These are phyloP conservation scores for Hemicentrotus pulcherrimus DNA, from an alignment of 35 echinoderm and acorn worm genomes.

Conservation along the genomic window DNA sequence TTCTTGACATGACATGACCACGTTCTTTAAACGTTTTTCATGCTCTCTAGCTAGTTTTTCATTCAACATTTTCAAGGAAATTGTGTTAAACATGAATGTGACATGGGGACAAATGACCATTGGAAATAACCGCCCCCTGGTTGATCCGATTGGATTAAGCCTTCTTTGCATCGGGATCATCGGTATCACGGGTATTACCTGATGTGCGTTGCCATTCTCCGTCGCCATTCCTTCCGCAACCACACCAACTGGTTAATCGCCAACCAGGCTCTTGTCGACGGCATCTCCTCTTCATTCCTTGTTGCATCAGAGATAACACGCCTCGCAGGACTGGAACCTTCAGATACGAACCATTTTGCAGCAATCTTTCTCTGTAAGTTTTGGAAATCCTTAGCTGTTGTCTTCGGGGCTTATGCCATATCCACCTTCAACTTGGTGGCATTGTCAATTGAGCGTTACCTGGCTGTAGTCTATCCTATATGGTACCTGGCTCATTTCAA, in stretches of 20 bases:
- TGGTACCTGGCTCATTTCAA: slow-evolving; percentile 60
- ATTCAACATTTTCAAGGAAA: background rate
- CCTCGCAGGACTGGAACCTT: background rate
- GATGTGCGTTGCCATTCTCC: background rate
- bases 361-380: slow-evolving; percentile 52
- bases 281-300: slow-evolving; percentile 58
- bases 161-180: background rate
- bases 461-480: slow-evolving; percentile 69
- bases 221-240: slow-evolving; percentile 15
- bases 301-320: slow-evolving; percentile 23
- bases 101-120: background rate
- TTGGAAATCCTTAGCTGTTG: slow-evolving; percentile 49
- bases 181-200: background rate
- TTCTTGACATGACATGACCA: background rate
- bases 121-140: background rate
- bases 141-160: background rate
- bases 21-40: background rate
- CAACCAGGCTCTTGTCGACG: slow-evolving; percentile 56
- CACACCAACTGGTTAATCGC: slow-evolving; percentile 43
- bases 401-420: slow-evolving; percentile 58
- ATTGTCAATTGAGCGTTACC: slow-evolving; percentile 77
- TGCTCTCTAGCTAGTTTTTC: background rate
- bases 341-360: background rate
- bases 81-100: background rate
- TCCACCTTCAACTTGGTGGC: slow-evolving; percentile 80